These are phyloP conservation scores for Megaustenia siamemsis DNA, from an alignment of 2,888 invertebrate genomes.

Conservation along the genomic window DNA sequence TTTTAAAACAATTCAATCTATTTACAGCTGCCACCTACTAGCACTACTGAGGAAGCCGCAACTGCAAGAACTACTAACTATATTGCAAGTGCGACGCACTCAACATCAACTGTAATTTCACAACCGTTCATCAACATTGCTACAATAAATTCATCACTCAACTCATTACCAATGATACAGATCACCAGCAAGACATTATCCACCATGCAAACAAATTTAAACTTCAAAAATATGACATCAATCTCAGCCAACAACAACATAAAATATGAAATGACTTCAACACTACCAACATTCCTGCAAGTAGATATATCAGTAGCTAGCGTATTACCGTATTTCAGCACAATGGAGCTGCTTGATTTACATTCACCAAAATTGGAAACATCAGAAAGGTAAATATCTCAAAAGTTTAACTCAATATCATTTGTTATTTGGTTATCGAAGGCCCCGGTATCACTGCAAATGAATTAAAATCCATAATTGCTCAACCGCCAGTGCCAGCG, in stretches of 20 bases:
- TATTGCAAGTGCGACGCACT: background rate
- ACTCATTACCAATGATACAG: background rate
- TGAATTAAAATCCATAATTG: too few species aligned
- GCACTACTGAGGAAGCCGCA: background rate
- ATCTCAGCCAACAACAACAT: background rate
- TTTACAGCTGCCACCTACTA: slow-evolving; percentile 4
- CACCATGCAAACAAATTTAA: too few species aligned
- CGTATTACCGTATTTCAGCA: background rate
- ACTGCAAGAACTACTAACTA: background rate
- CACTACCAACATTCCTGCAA: background rate
- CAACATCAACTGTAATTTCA: background rate
- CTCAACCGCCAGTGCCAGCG: too few species aligned
- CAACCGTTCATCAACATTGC: background rate
- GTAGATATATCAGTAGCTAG: background rate
- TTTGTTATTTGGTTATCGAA: too few species aligned
- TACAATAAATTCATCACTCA: background rate
- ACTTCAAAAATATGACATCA: background rate
- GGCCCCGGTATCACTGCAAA: too few species aligned
- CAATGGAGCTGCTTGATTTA: too few species aligned
- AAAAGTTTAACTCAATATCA: background rate
- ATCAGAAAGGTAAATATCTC: background rate
- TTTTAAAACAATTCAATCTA: background rate
- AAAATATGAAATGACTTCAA: background rate
- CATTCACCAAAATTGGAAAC: background rate
- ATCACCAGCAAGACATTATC: too few species aligned